A percentile compares a stretch with the other conserved stretches of the same genome.
Conservation (phyloP, 2,113 vertebrate species). For the Oncorhynchus mykiss region DNA sequence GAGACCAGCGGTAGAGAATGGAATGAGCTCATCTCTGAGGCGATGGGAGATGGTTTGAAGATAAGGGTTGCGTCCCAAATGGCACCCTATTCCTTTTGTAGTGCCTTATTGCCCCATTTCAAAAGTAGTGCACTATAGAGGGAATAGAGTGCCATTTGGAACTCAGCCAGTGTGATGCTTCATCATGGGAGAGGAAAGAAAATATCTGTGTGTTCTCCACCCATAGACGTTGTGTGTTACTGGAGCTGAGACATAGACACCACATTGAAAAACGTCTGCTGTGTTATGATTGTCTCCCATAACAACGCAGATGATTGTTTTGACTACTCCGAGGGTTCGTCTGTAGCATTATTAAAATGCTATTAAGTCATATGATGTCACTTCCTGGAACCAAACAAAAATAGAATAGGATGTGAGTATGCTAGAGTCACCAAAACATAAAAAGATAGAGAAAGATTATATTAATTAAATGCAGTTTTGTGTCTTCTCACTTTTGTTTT, state of each 20-base stretch:
- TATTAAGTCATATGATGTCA: constrained; percentile 22
- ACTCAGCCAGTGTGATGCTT: constrained; percentile 37
- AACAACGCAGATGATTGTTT: constrained; percentile 32
- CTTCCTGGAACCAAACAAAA: constrained; percentile 15
- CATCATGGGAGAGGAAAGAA: constrained; percentile 28
- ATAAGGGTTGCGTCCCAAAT: background rate
- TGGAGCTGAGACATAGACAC: constrained; percentile 17
- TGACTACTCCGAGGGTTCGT: background rate
- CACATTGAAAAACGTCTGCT: constrained; percentile 13
- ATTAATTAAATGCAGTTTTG: no score
- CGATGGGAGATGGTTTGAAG: constrained; percentile 31
- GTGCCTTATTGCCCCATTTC: no score
- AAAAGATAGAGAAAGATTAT: background rate
- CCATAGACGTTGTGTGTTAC: background rate
- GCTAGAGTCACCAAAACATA: constrained; percentile 5
- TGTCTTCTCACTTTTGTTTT: no score
- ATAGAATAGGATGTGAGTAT: background rate
- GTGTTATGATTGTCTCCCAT: constrained; percentile 39
- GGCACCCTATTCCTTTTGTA: no score
- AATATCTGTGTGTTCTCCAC: constrained; percentile 17
- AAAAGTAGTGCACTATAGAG: no score
- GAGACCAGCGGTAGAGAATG: constrained; percentile 31
- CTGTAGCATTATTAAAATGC: background rate
- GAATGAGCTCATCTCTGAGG: constrained; percentile 47
- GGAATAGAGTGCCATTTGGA: background rate